Conservation (phyloP, 1,140 invertebrate genomes). For the Drosophila kohkoa region DNA sequence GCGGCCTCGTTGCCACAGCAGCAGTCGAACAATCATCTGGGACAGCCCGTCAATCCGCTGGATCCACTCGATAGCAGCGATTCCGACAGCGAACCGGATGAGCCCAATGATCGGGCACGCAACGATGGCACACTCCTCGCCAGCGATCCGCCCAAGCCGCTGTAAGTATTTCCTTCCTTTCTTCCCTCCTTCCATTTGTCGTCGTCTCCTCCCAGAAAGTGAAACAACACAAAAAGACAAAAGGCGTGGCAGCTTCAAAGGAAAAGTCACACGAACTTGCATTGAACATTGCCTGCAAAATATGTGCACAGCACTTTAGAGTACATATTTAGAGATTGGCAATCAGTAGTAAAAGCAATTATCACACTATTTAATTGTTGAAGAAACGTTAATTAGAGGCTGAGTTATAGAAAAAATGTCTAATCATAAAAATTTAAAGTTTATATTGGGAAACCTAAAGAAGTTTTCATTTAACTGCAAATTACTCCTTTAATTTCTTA, state of each 20-base stretch:
- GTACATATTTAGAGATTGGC: not conserved
- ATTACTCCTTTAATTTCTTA: no score
- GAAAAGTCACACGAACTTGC: not conserved
- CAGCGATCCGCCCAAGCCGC: constrained; percentile 97
- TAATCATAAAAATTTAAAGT: no score
- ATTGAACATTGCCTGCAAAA: constrained; percentile 13
- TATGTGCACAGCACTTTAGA: constrained; percentile 15
- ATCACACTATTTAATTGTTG: no score
- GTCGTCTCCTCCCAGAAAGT: not conserved
- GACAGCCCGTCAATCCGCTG: constrained; percentile 83
- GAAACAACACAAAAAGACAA: constrained; percentile 45
- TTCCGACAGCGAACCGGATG: constrained; percentile 89
- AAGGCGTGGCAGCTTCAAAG: constrained; percentile 58
- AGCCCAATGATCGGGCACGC: constrained; percentile 88
- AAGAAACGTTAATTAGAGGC: no score
- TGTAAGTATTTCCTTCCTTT: constrained; percentile 90
- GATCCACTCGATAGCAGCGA: constrained; percentile 88
- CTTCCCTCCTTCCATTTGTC: not conserved
- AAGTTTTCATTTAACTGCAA: no score
- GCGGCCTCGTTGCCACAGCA: constrained; percentile 70
- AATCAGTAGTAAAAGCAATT: no score
- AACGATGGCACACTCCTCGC: constrained; percentile 97
- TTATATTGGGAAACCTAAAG: no score
- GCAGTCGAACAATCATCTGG: constrained; percentile 81
- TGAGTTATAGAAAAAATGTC: no score